Base-by-base conservation (phyloP, 2,113 vertebrate species). In the Brachyhypopomus gauderio region DNA sequence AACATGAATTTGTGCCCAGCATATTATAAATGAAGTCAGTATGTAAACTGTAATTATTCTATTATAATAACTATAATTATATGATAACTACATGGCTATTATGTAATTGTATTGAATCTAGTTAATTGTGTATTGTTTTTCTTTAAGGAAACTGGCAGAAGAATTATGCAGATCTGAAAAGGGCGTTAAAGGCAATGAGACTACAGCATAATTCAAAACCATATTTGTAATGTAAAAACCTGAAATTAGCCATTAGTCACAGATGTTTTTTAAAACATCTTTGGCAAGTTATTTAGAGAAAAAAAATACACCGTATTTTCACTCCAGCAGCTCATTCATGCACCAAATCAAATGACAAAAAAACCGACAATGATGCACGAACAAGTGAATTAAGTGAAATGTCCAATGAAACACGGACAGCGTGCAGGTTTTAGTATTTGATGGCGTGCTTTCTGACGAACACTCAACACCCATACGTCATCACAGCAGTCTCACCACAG, bases 401-500 rank as follows among this genome's bases (percentile, higher is more conserved):
- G 12, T 52, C 80, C 41, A 64, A 11, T 74, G 45, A 76, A 38
- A 48, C 82, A 83, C 0, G 45, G 45, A 81, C 71, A 84, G 55
- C 84, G 83, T 88, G 87, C 88, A 82, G 11, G 67, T 63, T 84
- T 78, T 80, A 41, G 48, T 73, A 84, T 60, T 59, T n/a, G 20
- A 34, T 62, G 72, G 16, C 76, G 73, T 77, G 67, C 25, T 48
- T 71, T 16, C 67, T 58, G 7, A 30, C 17, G 48, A 45, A 72
- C 5, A 63, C 3, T 59, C 25, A 45, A 75, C 66, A 79, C 36
- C 45, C 45, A 52, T 52, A 11, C n/a, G 19, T 23, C 2, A 17
- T 17, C 19, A 23, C 52, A 81, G 45, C 9, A 70, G 17, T 62
- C 85, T 91, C 88, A 94, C 92, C 93, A 89, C 86, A 77, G 72